Percentiles rank a stretch among this genome's conserved stretches.
Evolutionary conservation across 2,113 vertebrate species (phyloP).

Genomic region (Protobothrops flavoviridis): DNA sequence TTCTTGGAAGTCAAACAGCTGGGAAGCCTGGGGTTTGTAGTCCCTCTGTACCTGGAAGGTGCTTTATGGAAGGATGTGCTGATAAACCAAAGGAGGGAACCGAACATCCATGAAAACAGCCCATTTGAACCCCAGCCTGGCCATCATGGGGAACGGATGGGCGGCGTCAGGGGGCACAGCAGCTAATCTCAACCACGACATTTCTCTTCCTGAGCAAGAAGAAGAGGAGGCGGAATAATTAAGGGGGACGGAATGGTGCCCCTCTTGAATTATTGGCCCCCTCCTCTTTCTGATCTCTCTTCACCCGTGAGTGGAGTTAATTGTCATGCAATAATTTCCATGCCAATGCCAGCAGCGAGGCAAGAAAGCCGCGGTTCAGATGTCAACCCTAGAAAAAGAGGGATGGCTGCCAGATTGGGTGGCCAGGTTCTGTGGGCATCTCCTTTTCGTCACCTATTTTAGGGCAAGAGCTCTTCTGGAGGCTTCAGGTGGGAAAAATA

Average conservation of each 20-base stretch:
- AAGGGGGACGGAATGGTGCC: conserved; percentile 52
- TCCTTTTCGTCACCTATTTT: background rate
- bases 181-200: conserved; percentile 67
- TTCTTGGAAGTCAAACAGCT: background rate
- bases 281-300: conserved; percentile 16
- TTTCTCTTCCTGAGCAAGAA: conserved; percentile 48
- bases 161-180: conserved; percentile 59
- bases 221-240: conserved; percentile 65
- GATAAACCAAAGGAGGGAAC: background rate
- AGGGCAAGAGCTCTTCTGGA: background rate
- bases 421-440: background rate
- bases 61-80: background rate
- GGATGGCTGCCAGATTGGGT: background rate
- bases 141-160: conserved; percentile 63
- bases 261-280: conserved; percentile 41
- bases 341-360: background rate
- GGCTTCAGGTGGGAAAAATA: background rate
- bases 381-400: background rate
- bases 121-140: conserved; percentile 64
- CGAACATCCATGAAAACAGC: background rate
- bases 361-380: background rate
- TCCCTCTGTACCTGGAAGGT: accelerated
- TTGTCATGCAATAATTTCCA: conserved; percentile 32
- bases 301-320: conserved; percentile 31
- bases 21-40: background rate